Conservation (phyloP, 2,888 invertebrate genomes). For the Tipula lateralis region DNA sequence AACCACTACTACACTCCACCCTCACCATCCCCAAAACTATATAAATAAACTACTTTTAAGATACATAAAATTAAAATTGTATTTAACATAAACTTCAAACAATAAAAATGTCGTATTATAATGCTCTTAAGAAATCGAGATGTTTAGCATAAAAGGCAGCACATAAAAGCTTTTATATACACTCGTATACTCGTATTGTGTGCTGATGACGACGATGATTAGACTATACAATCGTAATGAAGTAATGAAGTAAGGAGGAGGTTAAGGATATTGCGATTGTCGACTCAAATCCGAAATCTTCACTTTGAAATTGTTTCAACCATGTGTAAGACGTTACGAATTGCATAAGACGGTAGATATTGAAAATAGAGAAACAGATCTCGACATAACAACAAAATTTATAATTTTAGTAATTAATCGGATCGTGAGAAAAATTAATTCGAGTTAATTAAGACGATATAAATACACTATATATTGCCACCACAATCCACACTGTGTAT, state of each 20-base stretch:
- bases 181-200: background rate
- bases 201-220: background rate
- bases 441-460: background rate
- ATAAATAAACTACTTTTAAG: background rate
- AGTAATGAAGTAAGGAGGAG: background rate
- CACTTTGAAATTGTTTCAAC: background rate
- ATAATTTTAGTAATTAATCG: background rate
- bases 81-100: background rate
- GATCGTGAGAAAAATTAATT: conserved; percentile 15
- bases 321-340: background rate
- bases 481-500: background rate
- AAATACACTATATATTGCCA: background rate
- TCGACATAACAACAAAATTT: background rate
- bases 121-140: background rate
- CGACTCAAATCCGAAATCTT: background rate
- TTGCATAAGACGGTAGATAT: background rate
- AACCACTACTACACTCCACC: background rate
- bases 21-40: background rate
- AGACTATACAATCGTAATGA: background rate
- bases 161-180: background rate
- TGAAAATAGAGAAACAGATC: no score
- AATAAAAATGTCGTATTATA: background rate
- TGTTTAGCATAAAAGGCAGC: background rate
- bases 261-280: background rate
- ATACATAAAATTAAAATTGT: background rate